phyloP scores from a whole-genome alignment of 2,797 vertebrate genomes.

The Mormyrops boulengeri region DNA sequence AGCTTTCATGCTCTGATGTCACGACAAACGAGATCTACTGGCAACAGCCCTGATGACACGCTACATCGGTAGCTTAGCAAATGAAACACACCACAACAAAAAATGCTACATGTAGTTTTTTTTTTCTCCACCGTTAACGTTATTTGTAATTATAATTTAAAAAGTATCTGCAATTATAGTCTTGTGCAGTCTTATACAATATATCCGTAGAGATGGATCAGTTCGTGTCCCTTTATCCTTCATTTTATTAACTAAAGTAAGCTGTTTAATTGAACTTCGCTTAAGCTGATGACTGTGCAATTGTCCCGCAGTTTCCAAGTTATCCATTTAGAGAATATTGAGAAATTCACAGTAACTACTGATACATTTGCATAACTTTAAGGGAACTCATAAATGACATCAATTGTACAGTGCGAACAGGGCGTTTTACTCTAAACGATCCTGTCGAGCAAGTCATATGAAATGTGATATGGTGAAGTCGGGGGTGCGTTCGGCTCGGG shows the following conservation, averaged over 20 bases:
- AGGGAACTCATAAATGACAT: not conserved
- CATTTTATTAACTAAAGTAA: not conserved
- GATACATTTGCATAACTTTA: not conserved
- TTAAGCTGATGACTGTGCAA: not conserved
- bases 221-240: not conserved
- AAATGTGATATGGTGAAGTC: not conserved
- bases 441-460: not conserved
- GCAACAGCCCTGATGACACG: not conserved
- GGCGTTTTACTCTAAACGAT: not conserved
- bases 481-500: not conserved
- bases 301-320: not conserved
- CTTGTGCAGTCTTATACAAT: not conserved
- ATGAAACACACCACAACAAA: not conserved
- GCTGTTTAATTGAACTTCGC: not conserved
- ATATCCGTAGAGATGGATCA: not conserved
- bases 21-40: not conserved
- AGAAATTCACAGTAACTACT: not conserved
- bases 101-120: not conserved
- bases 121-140: not conserved
- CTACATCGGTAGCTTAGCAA: not conserved
- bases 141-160: not conserved
- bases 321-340: not conserved
- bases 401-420: not conserved
- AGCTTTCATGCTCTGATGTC: not conserved
- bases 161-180: not conserved